These are phyloP conservation scores for Theocolax elegans DNA, from an alignment of 1,140 invertebrate species.

Conservation along the genomic window DNA sequence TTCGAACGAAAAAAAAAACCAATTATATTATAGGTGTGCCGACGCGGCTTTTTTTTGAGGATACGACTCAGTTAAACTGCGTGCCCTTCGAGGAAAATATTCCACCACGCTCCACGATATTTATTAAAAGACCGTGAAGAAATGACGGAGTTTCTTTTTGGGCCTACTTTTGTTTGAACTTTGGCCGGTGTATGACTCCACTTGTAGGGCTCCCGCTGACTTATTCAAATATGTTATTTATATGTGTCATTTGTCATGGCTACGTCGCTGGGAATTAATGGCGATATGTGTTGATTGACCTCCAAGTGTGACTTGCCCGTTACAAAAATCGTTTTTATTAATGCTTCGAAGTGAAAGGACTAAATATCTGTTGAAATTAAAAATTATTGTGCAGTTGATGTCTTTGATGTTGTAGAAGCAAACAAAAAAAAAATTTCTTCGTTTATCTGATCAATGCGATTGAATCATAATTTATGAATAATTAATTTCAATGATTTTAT, in stretches of 20 bases:
- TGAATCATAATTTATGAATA: no score
- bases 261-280: conserved; percentile 32
- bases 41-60: conserved; percentile 14
- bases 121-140: conserved; percentile 30
- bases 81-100: background rate
- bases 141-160: conserved; percentile 24
- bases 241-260: conserved; percentile 30
- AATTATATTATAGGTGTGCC: no score
- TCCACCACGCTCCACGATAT: conserved; percentile 7
- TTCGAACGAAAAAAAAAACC: no score
- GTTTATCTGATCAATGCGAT: no score
- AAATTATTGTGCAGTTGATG: no score
- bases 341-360: conserved; percentile 26
- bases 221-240: conserved; percentile 35
- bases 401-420: no score
- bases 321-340: conserved; percentile 27
- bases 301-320: background rate
- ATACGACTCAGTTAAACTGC: conserved; percentile 35
- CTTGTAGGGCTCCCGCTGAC: conserved; percentile 11
- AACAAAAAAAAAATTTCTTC: no score
- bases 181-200: background rate
- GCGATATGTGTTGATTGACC: conserved; percentile 31
- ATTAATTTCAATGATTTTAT: no score
- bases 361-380: conserved; percentile 6
- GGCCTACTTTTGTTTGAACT: background rate